Base-by-base conservation (phyloP, 2,888 invertebrate genomes). In the Hypolimnas misippus region DNA sequence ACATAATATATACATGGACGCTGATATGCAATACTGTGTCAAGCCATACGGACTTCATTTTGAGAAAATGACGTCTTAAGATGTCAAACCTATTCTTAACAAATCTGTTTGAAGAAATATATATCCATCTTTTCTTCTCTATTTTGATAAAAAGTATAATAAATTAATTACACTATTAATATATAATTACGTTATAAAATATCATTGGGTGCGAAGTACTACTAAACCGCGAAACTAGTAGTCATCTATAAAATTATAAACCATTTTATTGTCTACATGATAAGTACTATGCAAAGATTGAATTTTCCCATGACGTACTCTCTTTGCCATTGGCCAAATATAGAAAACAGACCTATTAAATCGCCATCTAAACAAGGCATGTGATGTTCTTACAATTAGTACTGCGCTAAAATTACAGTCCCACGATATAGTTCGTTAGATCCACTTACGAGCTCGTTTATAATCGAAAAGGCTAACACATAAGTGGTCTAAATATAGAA, bases 401-500 rank as follows among this genome's bases (percentile, higher is more conserved):
- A 75, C 70, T 69, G 71, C 73, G 78, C 83, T 84, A 83, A 84
- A 84, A 82, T 82, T 78, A 83, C 78, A 74, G 74, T 72, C 71
- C 69, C 76, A 76, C 74, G 71, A 72, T 57, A 49, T 31, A 63
- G 65, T 69, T 76, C 73, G 76, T 81, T 77, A 76, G 75, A 71
- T 65, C 78, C 79, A 78, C 74, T 82, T 79, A 78, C 63, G 57
- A 59, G 61, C 65, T 70, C 68, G 67, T 65, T 61, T 70, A 70
- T 81, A 84, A 87, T 84, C 76, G 76, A 85, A 81, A 81, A 83
- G 83, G 83, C 87, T 86, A 83, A 82, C 78, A 75, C 74, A 74
- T 81, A 74, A 84, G 77, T 82, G 85, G 69, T 80, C 88, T 89
- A 90, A 84, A 87, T 85, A 82, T 91, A 91, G 89, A 79, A 63